Evolutionary conservation across 2,888 invertebrate genomes (phyloP).

Genomic region (Piscicola geometra): DNA sequence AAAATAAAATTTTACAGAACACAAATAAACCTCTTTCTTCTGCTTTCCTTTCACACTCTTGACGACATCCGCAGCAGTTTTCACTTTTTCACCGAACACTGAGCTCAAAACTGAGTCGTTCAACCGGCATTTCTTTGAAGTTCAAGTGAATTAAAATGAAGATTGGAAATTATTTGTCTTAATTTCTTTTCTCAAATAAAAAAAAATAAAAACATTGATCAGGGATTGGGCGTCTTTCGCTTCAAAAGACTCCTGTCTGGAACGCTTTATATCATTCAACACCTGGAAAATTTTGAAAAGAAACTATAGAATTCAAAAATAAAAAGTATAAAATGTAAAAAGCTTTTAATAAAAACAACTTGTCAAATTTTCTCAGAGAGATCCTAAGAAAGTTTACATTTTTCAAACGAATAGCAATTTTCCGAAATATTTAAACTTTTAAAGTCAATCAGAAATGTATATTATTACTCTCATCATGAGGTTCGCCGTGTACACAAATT

Average conservation of each 20-base stretch:
- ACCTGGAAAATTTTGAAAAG: neutral
- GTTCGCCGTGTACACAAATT: conserved; percentile 6
- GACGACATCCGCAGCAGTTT: neutral
- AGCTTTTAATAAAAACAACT: too few relatives aligned
- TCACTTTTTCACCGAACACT: conserved; percentile 5
- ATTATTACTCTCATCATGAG: neutral
- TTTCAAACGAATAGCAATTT: neutral
- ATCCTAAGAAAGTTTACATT: neutral
- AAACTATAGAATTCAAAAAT: too few relatives aligned
- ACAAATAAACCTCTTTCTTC: conserved; percentile 8
- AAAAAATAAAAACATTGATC: neutral
- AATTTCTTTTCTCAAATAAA: neutral
- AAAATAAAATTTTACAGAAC: too few relatives aligned
- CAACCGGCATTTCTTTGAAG: neutral
- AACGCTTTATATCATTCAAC: neutral
- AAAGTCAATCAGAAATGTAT: too few relatives aligned
- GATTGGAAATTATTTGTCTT: neutral
- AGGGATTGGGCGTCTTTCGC: conserved; percentile 1
- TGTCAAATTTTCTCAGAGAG: neutral
- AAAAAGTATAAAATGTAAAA: too few relatives aligned
- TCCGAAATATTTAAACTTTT: too few relatives aligned
- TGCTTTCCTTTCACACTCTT: neutral
- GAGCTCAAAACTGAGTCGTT: neutral
- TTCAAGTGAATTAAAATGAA: neutral
- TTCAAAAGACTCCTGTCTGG: neutral